A percentile compares a stretch with the other conserved stretches of the same genome.
These are phyloP conservation scores for Hemicrepidius hirtus DNA, from an alignment of 2,888 invertebrate species.

Conservation along the genomic window DNA sequence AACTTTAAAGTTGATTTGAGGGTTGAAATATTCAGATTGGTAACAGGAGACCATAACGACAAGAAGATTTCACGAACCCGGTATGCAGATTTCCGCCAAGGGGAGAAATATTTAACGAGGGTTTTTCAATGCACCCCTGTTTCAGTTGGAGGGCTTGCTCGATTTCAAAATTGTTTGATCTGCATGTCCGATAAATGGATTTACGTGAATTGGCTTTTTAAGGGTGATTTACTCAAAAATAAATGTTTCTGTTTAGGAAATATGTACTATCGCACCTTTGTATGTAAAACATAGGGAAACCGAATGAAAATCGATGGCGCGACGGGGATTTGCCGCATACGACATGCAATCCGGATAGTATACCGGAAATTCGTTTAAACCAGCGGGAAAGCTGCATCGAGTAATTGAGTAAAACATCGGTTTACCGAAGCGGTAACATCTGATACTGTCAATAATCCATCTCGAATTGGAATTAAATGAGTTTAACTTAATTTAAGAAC, in stretches of 20 bases:
- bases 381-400: constrained; percentile 43
- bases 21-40: constrained; percentile 56
- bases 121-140: constrained; percentile 12
- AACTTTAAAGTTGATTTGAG: constrained; percentile 55
- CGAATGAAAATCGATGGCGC: constrained; percentile 45
- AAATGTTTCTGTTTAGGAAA: neutral
- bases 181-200: neutral
- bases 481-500: constrained; percentile 48
- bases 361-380: constrained; percentile 48
- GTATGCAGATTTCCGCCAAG: constrained; percentile 50
- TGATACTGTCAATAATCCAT: constrained; percentile 3
- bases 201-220: neutral
- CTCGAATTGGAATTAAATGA: constrained; percentile 4
- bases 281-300: constrained; percentile 27
- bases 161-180: too few species aligned
- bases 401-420: constrained; percentile 33
- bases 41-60: constrained; percentile 47
- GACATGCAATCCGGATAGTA: constrained; percentile 42
- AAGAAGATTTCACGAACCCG: constrained; percentile 30
- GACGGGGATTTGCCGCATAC: constrained; percentile 42
- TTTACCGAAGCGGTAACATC: constrained; percentile 18
- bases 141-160: neutral
- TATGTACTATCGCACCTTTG: constrained; percentile 4
- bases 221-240: too few species aligned
- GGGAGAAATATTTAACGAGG: constrained; percentile 10